Conservation (phyloP, 2,888 invertebrate species). For the Spilosoma lubricipeda region DNA sequence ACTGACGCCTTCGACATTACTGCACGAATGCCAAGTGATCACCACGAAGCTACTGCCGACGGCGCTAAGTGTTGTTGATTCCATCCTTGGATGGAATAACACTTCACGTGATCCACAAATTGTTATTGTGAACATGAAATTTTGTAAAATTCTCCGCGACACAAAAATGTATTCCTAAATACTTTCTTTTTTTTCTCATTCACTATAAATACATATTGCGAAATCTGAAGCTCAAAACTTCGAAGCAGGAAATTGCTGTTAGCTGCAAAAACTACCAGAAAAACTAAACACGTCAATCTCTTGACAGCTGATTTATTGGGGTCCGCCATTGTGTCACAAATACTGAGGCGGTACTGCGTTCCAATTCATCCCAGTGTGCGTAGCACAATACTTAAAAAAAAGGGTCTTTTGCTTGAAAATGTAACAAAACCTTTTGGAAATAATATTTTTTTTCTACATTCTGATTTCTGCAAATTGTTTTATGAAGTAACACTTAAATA, state of each 20-base stretch:
- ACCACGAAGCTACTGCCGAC: no score
- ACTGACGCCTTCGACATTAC: neutral
- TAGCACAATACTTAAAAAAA: neutral
- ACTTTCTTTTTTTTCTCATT: neutral
- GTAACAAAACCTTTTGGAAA: neutral
- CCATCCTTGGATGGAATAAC: no score
- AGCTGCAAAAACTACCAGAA: neutral
- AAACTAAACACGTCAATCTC: neutral
- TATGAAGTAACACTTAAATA: neutral
- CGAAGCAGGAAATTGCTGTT: neutral
- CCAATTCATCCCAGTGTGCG: neutral
- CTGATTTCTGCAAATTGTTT: no score
- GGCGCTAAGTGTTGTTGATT: no score
- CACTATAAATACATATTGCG: neutral
- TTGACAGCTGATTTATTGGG: neutral
- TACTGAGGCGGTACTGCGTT: neutral
- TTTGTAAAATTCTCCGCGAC: no score
- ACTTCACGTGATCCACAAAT: no score
- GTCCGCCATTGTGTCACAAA: neutral
- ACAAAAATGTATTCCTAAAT: no score
- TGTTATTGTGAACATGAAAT: no score
- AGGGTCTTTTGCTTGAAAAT: neutral
- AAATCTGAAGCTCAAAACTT: neutral
- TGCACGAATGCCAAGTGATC: no score
- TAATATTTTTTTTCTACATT: neutral